A percentile compares a stretch with the other conserved stretches of the same genome.
These are phyloP conservation scores for Silurus meridionalis DNA, from an alignment of 2,113 vertebrate species.

Conservation along the genomic window DNA sequence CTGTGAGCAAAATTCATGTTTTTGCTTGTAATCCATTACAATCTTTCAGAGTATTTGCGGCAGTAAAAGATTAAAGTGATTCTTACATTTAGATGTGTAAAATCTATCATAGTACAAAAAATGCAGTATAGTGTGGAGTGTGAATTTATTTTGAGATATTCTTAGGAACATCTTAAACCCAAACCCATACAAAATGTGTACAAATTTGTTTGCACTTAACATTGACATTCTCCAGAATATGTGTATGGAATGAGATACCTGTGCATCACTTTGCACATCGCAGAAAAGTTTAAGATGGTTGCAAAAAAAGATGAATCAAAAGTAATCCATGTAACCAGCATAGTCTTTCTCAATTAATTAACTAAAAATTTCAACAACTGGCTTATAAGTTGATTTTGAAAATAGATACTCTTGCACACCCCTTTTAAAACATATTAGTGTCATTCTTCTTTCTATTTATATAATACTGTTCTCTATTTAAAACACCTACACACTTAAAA, in stretches of 20 bases:
- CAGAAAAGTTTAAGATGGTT: background rate
- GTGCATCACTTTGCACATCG: background rate
- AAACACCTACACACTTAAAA: background rate
- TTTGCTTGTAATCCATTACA: background rate
- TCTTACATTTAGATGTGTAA: background rate
- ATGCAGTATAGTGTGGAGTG: background rate
- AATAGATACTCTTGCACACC: background rate
- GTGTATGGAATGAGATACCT: background rate
- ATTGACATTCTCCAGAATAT: background rate
- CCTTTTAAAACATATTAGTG: background rate
- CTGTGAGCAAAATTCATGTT: background rate
- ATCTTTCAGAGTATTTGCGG: background rate
- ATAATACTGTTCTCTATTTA: conserved; percentile 15
- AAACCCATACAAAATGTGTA: background rate
- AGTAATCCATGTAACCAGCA: background rate
- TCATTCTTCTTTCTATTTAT: conserved; percentile 4
- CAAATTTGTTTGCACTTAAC: background rate
- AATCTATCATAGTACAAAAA: background rate
- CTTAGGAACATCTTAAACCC: background rate
- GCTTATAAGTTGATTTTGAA: background rate
- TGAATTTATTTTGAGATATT: background rate
- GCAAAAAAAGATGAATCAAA: background rate
- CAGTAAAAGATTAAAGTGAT: background rate
- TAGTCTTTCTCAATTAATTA: background rate
- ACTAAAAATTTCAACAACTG: background rate